Percentiles rank a stretch among this genome's conserved stretches.
Conservation (phyloP, 2,888 invertebrate genomes). For the Stenodera caucasica region DNA sequence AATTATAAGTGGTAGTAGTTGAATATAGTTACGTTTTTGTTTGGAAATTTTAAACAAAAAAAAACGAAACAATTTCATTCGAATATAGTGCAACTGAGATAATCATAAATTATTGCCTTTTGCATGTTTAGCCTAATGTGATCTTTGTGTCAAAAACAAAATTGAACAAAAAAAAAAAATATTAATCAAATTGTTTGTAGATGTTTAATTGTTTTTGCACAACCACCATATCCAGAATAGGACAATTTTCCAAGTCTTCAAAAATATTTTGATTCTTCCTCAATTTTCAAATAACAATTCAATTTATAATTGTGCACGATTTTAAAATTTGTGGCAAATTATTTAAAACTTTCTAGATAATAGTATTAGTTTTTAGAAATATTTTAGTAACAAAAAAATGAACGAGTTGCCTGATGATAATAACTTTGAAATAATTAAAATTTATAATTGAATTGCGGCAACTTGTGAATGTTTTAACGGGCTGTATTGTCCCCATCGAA, state of each 20-base stretch:
- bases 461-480: constrained; percentile 1
- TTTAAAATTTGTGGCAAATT: neutral
- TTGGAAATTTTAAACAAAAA: constrained; percentile 6
- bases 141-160: constrained; percentile 19
- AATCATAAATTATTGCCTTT: constrained; percentile 53
- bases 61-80: neutral
- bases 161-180: constrained; percentile 2
- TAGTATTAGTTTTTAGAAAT: neutral
- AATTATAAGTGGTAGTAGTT: neutral
- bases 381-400: neutral
- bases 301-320: neutral
- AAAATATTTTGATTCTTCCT: too few relatives aligned
- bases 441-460: neutral
- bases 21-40: neutral
- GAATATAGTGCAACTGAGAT: constrained; percentile 38
- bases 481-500: constrained; percentile 3
- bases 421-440: neutral
- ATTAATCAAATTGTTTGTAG: constrained; percentile 6
- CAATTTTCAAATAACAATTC: too few relatives aligned
- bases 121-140: constrained; percentile 33
- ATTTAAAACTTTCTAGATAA: neutral
- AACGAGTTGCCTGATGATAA: neutral
- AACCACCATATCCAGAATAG: constrained; percentile 21
- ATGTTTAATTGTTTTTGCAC: constrained; percentile 22
- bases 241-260: neutral